Evolutionary conservation across 2,797 vertebrate genomes (phyloP), one percentile per base, ranked within the genome.

Genomic region (Parotocinclus haroldoi): DNA sequence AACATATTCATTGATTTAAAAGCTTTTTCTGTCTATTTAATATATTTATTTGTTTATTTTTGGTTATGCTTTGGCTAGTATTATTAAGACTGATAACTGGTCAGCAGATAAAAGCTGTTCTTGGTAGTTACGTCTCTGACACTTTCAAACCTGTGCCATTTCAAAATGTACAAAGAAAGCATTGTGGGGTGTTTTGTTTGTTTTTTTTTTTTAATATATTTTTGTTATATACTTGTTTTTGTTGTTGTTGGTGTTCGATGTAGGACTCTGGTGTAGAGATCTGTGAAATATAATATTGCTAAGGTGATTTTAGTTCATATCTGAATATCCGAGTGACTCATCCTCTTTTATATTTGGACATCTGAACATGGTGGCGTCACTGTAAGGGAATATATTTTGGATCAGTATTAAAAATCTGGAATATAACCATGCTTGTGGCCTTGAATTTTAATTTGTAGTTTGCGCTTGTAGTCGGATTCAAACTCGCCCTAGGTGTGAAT

Each of bases 241-340:
- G 27, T 27, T 27, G 27, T 27, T 27, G 27, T 5, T 27, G 27
- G 2, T 27, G 63, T 82, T 77, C 66, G 37, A 74, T 73, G 19
- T 88, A 86, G 88, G 89, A 90, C 85, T 86, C 87, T 81, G 87
- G 88, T 83, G 68, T 92, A 90, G 89, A 79, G 84, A 87, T 77
- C 81, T 92, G 87, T 95, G 93, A 96, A 93, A 91, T 89, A 83
- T 89, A 89, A 91, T 90, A 87, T 87, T 91, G 89, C 92, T 87
- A 84, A 90, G 86, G 88, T 86, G 80, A 89, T 73, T 92, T 94
- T 93, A 92, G 91, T 90, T 92, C 89, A 11, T 6, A 16, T 50
- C 9, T 50, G n/a, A 50, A 50, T 14, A 14, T 16, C 7, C 16
- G 85, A 81, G 85, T 88, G 80, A 89, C 84, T 42, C 17, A 84